A percentile compares a stretch with the other conserved stretches of the same genome.
Conservation (phyloP, 1,140 invertebrate species). For the Phymorhynchus buccinoides region DNA sequence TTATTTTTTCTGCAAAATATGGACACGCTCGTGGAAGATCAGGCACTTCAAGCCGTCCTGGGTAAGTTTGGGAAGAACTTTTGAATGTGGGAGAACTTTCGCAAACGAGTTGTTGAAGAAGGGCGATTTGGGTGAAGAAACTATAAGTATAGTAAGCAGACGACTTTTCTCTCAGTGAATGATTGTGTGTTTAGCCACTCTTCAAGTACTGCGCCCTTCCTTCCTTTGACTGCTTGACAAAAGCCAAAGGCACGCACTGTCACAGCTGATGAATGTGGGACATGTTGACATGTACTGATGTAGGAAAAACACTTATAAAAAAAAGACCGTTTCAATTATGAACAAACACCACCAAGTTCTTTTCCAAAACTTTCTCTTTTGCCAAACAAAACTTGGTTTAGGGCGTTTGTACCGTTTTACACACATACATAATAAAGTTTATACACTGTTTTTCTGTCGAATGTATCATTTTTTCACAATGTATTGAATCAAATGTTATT, state of each 20-base stretch:
- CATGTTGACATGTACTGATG: no score
- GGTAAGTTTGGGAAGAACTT: neutral
- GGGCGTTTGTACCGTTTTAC: no score
- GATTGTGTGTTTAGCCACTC: neutral
- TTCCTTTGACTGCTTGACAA: neutral
- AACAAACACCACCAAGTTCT: no score
- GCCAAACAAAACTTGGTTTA: no score
- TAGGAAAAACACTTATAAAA: no score
- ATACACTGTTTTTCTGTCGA: no score
- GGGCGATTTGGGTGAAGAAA: neutral
- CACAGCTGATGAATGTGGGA: no score
- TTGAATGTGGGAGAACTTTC: neutral
- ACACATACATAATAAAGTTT: no score
- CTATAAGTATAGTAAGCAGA: neutral
- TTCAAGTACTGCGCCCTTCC: neutral
- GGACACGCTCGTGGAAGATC: constrained; percentile 13
- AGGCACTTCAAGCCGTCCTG: constrained; percentile 14
- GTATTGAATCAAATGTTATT: no score
- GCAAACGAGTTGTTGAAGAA: neutral
- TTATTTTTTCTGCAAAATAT: neutral
- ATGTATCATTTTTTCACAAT: no score
- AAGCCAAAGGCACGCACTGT: neutral
- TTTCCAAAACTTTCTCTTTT: no score
- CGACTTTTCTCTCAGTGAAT: neutral
- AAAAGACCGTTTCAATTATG: no score